Conservation (phyloP, 2,113 vertebrate genomes). For the Scortum barcoo region DNA sequence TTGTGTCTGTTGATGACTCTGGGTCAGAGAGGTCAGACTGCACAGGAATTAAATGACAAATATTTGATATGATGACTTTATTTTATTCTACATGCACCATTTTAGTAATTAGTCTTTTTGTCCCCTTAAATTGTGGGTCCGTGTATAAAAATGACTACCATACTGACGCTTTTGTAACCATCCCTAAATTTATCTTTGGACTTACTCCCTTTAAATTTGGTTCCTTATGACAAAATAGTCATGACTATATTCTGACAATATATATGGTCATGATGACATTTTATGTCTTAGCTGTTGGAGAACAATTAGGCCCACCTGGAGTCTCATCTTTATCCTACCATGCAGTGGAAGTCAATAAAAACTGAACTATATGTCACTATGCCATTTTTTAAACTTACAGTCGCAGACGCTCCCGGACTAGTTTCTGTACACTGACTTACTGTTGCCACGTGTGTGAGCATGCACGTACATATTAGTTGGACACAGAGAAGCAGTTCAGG, state of each 20-base stretch:
- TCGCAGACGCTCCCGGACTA: too few species aligned
- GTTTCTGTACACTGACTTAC: background rate
- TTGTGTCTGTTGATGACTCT: background rate
- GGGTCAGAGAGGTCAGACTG: background rate
- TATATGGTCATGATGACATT: background rate
- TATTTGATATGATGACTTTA: background rate
- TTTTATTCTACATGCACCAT: background rate
- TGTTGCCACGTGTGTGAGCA: background rate
- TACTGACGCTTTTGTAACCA: background rate
- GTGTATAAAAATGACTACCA: background rate
- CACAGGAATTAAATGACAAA: background rate
- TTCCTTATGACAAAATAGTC: too few species aligned
- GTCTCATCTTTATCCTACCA: background rate
- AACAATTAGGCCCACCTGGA: background rate
- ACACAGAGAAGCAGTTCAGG: slow-evolving; percentile 34
- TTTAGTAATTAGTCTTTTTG: background rate
- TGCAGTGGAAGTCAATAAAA: background rate
- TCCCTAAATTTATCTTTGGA: background rate
- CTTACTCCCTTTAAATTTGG: too few species aligned
- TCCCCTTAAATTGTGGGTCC: background rate
- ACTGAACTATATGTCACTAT: background rate
- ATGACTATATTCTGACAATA: too few species aligned
- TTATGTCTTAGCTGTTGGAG: background rate
- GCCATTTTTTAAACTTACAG: background rate
- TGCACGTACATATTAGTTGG: slow-evolving; percentile 20